A percentile compares a stretch with the other conserved stretches of the same genome.
phyloP scores from a whole-genome alignment of 1,140 invertebrate genomes.

The Drosophila albomicans region DNA sequence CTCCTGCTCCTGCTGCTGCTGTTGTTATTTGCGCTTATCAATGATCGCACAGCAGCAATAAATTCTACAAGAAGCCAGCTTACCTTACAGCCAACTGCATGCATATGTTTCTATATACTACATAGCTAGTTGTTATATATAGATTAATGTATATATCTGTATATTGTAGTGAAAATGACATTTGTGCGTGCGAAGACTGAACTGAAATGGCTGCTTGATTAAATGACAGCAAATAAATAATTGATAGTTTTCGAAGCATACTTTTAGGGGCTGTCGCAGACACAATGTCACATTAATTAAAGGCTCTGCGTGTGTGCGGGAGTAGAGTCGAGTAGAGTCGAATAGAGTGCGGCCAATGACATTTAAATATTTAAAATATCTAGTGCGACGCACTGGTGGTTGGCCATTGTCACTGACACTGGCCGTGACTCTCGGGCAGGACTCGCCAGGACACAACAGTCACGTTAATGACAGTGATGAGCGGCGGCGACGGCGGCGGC shows the following conservation, averaged over 20 bases:
- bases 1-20: background rate
- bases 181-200: conserved; percentile 67
- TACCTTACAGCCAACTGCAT: conserved; percentile 8
- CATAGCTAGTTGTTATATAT: background rate
- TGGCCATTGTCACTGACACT: conserved; percentile 42
- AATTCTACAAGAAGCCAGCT: conserved; percentile 24
- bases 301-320: conserved; percentile 6
- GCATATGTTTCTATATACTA: conserved; percentile 1
- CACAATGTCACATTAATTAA: conserved; percentile 49
- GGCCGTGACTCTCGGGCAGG: conserved; percentile 9
- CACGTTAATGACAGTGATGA: conserved; percentile 80
- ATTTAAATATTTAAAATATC: conserved; percentile 77
- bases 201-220: conserved; percentile 67
- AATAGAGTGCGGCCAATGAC: conserved; percentile 53
- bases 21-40: conserved; percentile 35
- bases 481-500: conserved; percentile 16
- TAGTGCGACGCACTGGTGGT: conserved; percentile 31
- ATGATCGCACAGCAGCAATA: conserved; percentile 45
- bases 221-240: conserved; percentile 75
- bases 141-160: conserved; percentile 3
- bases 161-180: conserved; percentile 59
- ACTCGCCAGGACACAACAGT: conserved; percentile 56
- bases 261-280: conserved; percentile 26
- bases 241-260: conserved; percentile 58
- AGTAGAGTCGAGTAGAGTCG: background rate